A percentile compares a stretch with the other conserved stretches of the same genome.
These are phyloP conservation scores for Schizotus pectinicornis DNA, from an alignment of 2,888 invertebrate genomes.

Conservation along the genomic window DNA sequence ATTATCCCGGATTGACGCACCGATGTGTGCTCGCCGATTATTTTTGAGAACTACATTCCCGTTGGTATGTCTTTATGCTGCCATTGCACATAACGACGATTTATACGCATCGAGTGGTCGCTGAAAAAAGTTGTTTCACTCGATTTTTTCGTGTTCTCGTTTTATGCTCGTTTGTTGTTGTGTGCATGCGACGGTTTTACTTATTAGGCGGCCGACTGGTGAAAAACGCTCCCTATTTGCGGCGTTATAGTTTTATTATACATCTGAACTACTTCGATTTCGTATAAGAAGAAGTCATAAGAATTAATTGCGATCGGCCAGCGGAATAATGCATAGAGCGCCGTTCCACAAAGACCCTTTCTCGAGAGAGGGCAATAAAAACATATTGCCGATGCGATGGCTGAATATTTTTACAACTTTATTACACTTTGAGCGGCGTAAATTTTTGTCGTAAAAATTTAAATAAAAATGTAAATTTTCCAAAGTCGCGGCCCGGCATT, in stretches of 20 bases:
- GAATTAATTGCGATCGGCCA: slow-evolving; percentile 32
- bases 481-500: slow-evolving; percentile 7
- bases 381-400: slow-evolving; percentile 7
- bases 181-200: slow-evolving; percentile 34
- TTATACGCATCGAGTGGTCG: slow-evolving; percentile 49
- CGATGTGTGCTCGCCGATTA: slow-evolving; percentile 52
- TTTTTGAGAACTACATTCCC: slow-evolving; percentile 56
- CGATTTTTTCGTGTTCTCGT: slow-evolving; percentile 48
- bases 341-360: neutral
- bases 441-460: slow-evolving; percentile 20
- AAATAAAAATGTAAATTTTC: slow-evolving; percentile 27
- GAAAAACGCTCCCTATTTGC: slow-evolving; percentile 38
- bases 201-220: slow-evolving; percentile 41
- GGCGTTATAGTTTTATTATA: slow-evolving; percentile 45
- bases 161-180: slow-evolving; percentile 39
- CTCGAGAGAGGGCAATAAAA: slow-evolving; percentile 1
- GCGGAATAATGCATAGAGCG: slow-evolving; percentile 14
- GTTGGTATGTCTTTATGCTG: slow-evolving; percentile 54
- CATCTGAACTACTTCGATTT: slow-evolving; percentile 38
- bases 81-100: slow-evolving; percentile 53
- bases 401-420: slow-evolving; percentile 27
- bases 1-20: slow-evolving; percentile 54
- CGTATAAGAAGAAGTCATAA: slow-evolving; percentile 42
- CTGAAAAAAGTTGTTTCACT: slow-evolving; percentile 45
- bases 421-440: slow-evolving; percentile 19